Conservation (phyloP, 2,113 vertebrate species). For the Solenodon paradoxus region DNA sequence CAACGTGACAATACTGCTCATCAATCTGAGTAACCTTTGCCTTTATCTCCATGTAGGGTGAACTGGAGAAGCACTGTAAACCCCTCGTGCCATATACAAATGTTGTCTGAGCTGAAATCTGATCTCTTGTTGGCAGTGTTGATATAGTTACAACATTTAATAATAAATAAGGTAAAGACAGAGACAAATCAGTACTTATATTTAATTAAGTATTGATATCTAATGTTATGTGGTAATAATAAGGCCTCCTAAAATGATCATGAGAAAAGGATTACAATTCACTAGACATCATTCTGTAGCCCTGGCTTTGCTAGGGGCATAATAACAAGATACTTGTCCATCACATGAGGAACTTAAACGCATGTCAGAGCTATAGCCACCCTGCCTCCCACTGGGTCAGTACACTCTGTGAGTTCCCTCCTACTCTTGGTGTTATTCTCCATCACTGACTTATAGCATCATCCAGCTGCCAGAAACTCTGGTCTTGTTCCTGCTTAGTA, state of each 20-base stretch:
- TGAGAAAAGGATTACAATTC: background rate
- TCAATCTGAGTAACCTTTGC: background rate
- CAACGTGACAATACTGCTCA: background rate
- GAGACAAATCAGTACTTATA: background rate
- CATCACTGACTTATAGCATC: background rate
- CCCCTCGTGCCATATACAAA: background rate
- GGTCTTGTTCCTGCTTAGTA: background rate
- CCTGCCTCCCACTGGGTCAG: background rate
- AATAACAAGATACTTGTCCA: background rate
- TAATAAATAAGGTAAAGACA: background rate
- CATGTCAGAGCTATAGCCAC: background rate
- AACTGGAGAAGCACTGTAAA: background rate
- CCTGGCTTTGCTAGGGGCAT: background rate
- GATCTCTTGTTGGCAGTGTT: background rate
- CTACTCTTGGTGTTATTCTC: background rate
- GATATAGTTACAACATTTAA: background rate
- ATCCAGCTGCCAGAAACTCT: background rate
- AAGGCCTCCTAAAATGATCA: background rate
- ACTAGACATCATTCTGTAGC: background rate
- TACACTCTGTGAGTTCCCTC: background rate
- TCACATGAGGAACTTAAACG: background rate
- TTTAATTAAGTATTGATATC: background rate
- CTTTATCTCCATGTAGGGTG: background rate
- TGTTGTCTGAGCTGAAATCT: background rate
- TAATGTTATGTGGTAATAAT: background rate